Base-by-base conservation (phyloP, 1,140 invertebrate species). In the Temnothorax curvispinosus region DNA sequence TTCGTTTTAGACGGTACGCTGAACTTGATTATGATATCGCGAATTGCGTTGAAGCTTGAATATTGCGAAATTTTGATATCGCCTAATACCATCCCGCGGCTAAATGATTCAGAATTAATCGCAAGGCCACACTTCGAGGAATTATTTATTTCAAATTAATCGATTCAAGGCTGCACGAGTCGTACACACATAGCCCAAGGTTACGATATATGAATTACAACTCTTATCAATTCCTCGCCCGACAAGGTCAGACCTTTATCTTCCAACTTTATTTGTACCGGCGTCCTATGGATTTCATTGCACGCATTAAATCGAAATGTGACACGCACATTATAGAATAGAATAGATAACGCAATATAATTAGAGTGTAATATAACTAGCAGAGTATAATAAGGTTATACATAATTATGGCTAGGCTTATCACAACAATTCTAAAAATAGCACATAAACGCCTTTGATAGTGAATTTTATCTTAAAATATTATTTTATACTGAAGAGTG, bases 201-300 rank as follows among this genome's bases (percentile, higher is more conserved):
- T 80, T 76, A 67, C 69, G 72, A 90, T 80, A 89, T 81, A 75
- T 84, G 74, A 84, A 89, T 90, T 90, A 90, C 77, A 87, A 87
- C 58, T 87, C 88, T 90, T 90, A 89, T 90, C 89, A 89, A 74
- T 89, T 87, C 44, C 64, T 77, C 58, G 65, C 85, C 44, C 38
- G 75, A 44, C 88, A 90, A 90, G 88, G 89, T 89, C 88, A 87
- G 75, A 15, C n/a, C 35, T 82, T 87, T 86, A 82, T 90, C 81
- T 91, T 91, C 72, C 69, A 76, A 74, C 9, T 47, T 69, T 84
- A 64, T 64, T 74, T 56, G 62, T 82, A 82, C 56, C 21, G 47
- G 27, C 32, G n/a, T 69, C 2, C 76, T 47, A 18, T 2, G 41
- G 18, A 74, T 74, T 72, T 18, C 18, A 60, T 69, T 50, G 52